Conservation (phyloP, 1,140 invertebrate genomes). For the Harlomillsia oculata region DNA sequence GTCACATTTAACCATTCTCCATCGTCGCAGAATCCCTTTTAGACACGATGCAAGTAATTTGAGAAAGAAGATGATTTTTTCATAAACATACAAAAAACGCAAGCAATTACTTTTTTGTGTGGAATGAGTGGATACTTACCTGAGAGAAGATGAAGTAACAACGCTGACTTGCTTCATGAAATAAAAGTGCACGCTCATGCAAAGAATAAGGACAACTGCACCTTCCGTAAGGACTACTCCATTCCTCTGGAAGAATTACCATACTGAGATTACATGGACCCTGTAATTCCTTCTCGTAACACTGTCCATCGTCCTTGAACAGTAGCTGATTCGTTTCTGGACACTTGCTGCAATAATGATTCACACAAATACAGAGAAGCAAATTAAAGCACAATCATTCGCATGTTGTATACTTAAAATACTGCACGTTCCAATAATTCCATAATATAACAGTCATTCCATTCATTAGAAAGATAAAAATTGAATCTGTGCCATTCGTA, state of each 20-base stretch:
- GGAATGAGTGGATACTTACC: not conserved
- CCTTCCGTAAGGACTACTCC: not conserved
- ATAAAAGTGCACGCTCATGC: not conserved
- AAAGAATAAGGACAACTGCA: not conserved
- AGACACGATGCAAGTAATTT: not conserved
- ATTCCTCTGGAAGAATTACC: not conserved
- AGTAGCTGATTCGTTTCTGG: not conserved
- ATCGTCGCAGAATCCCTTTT: constrained; percentile 1
- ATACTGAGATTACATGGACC: not conserved
- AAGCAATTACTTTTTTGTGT: too few species aligned
- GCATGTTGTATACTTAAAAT: too few species aligned
- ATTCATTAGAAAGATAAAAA: not conserved
- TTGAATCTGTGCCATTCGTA: too few species aligned
- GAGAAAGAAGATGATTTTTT: too few species aligned
- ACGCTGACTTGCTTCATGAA: not conserved
- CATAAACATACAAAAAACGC: too few species aligned
- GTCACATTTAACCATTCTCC: constrained; percentile 11
- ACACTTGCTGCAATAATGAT: not conserved
- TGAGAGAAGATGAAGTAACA: constrained; percentile 3
- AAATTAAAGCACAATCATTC: too few species aligned
- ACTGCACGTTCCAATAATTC: not conserved
- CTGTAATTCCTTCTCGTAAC: not conserved
- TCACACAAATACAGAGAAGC: not conserved
- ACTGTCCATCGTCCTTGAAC: not conserved
- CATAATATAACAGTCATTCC: not conserved